These are phyloP conservation scores for Labroides dimidiatus DNA, from an alignment of 2,797 vertebrate species.

Conservation along the genomic window DNA sequence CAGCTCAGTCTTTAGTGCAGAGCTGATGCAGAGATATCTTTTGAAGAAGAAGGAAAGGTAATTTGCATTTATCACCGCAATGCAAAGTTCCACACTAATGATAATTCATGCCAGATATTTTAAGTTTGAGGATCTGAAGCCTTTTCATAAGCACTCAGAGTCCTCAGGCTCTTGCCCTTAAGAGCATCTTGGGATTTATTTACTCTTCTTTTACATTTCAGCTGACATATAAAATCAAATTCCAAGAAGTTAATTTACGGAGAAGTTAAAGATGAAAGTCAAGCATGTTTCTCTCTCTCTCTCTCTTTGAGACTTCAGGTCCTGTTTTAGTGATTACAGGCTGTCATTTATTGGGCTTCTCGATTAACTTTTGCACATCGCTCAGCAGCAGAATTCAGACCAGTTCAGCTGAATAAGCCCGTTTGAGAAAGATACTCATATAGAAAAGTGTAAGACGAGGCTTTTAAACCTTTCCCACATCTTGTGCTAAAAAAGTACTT, in stretches of 20 bases:
- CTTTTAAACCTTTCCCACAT: conserved; percentile 2
- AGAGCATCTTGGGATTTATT: conserved; percentile 50
- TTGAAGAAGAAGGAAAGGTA: conserved; percentile 25
- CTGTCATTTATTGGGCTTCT: conserved; percentile 23
- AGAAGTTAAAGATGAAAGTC: conserved; percentile 53
- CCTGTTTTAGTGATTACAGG: conserved; percentile 45
- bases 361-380: conserved; percentile 36
- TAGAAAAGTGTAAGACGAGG: neutral
- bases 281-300: conserved; percentile 9
- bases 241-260: conserved; percentile 41
- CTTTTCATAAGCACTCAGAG: conserved; percentile 39
- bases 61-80: conserved; percentile 52
- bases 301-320: conserved; percentile 26
- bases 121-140: conserved; percentile 39
- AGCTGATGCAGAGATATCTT: conserved; percentile 9
- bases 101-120: conserved; percentile 64
- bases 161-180: conserved; percentile 42
- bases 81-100: conserved; percentile 42
- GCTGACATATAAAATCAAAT: conserved; percentile 51
- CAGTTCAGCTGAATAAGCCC: conserved; percentile 34
- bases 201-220: conserved; percentile 42
- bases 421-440: neutral
- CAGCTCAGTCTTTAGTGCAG: neutral
- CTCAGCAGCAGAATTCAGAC: conserved; percentile 30
- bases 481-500: conserved; percentile 7